Evolutionary conservation across 2,113 vertebrate species (phyloP).

Genomic region (Sarotherodon lohbergeri): DNA sequence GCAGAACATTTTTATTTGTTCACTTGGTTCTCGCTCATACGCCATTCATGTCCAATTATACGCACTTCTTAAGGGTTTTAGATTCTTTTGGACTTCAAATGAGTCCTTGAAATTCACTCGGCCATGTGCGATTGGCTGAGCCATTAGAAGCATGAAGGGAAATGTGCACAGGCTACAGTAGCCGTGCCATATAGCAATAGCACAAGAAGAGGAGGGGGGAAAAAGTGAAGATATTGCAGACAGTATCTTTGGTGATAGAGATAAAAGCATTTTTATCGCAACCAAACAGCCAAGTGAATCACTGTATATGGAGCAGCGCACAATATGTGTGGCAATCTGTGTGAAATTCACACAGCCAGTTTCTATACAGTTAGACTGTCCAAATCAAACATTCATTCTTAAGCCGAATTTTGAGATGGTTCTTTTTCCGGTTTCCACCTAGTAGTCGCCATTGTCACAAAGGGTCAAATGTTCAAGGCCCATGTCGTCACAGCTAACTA

Average conservation of each 20-base stretch:
- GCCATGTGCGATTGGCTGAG: conserved; percentile 36
- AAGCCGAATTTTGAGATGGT: not conserved
- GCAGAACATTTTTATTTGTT: not conserved
- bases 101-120: conserved; percentile 50
- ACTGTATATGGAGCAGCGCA: not conserved
- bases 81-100: conserved; percentile 44
- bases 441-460: not conserved
- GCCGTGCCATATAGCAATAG: conserved; percentile 26
- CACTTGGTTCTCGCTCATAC: not conserved
- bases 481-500: not conserved
- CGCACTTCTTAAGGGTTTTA: conserved; percentile 25
- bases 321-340: not conserved
- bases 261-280: conserved; percentile 15
- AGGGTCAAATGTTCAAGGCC: not conserved
- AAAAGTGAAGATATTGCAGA: not conserved
- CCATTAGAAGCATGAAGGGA: conserved; percentile 13
- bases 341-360: not conserved
- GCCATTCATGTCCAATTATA: conserved; percentile 19
- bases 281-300: not conserved
- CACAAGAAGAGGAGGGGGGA: not conserved
- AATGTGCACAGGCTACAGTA: conserved; percentile 16
- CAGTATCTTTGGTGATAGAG: conserved; percentile 25
- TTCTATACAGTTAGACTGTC: not conserved
- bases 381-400: not conserved
- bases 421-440: not conserved